phyloP scores from a whole-genome alignment of 2,797 vertebrate species.

The Urophycis tenuis region DNA sequence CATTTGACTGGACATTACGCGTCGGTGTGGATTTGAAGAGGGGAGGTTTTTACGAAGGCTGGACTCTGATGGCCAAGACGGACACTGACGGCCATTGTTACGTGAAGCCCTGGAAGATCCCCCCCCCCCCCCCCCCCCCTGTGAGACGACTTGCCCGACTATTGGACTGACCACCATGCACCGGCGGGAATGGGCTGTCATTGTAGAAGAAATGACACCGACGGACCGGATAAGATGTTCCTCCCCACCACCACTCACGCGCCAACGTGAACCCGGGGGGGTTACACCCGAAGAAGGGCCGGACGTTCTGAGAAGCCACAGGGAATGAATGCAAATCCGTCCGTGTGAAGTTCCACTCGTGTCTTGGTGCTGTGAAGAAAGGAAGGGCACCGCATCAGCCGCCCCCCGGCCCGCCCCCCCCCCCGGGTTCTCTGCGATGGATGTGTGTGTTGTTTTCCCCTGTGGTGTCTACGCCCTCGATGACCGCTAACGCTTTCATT shows the following conservation, averaged over 20 bases:
- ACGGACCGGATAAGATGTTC: constrained; percentile 22
- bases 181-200: constrained; percentile 7
- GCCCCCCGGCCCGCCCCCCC: no score
- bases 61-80: not conserved
- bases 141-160: not conserved
- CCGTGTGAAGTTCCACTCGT: constrained; percentile 34
- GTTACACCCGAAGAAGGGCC: constrained; percentile 28
- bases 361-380: constrained; percentile 46
- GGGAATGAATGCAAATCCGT: constrained; percentile 33
- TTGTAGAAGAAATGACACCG: constrained; percentile 23
- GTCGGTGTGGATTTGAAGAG: not conserved
- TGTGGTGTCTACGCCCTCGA: constrained; percentile 87
- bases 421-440: constrained; percentile 77
- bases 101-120: not conserved
- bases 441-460: constrained; percentile 91
- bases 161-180: not conserved
- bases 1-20: not conserved
- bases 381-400: constrained; percentile 67
- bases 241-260: constrained; percentile 4
- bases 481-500: constrained; percentile 91
- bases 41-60: not conserved
- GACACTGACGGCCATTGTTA: not conserved
- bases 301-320: constrained; percentile 20
- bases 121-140: no score
- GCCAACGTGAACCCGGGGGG: constrained; percentile 22